Evolutionary conservation across 2,797 vertebrate species (phyloP).

Genomic region (Microctenopoma lineatum): DNA sequence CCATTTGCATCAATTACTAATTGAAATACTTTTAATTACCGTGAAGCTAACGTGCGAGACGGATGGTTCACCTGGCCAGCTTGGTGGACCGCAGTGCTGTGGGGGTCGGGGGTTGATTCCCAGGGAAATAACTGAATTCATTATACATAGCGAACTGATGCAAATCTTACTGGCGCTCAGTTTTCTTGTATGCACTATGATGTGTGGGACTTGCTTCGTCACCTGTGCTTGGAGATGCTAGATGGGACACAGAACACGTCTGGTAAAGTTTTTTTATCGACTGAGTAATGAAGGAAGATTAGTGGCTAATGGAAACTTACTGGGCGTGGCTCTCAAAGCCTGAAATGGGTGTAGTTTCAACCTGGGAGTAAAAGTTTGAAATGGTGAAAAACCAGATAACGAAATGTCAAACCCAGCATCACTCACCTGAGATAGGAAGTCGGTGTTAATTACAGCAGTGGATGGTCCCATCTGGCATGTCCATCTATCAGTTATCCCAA

Average conservation of each 20-base stretch:
- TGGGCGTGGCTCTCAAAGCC: no score
- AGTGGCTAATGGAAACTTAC: no score
- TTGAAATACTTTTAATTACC: constrained; percentile 46
- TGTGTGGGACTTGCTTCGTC: constrained; percentile 23
- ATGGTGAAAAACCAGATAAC: no score
- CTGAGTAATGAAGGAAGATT: background rate
- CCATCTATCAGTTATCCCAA: constrained; percentile 36
- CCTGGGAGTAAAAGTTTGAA: no score
- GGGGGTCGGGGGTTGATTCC: background rate
- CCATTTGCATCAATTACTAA: constrained; percentile 47
- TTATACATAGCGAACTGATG: constrained; percentile 47
- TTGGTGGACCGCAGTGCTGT: constrained; percentile 16
- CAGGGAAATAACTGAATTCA: constrained; percentile 41
- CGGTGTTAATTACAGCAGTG: background rate
- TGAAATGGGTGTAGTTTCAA: no score
- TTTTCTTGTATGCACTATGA: constrained; percentile 41
- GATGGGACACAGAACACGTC: constrained; percentile 50
- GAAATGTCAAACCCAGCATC: constrained; percentile 1
- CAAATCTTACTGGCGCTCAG: constrained; percentile 36
- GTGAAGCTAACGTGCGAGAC: background rate
- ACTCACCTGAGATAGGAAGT: constrained; percentile 6
- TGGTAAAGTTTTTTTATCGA: constrained; percentile 1
- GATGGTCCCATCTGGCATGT: constrained; percentile 61
- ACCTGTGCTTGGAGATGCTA: constrained; percentile 58
- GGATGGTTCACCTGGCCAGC: constrained; percentile 16